Evolutionary conservation across 2,113 vertebrate species (phyloP), one percentile per base, ranked within the genome.

Genomic region (Megaceryle maxima): DNA sequence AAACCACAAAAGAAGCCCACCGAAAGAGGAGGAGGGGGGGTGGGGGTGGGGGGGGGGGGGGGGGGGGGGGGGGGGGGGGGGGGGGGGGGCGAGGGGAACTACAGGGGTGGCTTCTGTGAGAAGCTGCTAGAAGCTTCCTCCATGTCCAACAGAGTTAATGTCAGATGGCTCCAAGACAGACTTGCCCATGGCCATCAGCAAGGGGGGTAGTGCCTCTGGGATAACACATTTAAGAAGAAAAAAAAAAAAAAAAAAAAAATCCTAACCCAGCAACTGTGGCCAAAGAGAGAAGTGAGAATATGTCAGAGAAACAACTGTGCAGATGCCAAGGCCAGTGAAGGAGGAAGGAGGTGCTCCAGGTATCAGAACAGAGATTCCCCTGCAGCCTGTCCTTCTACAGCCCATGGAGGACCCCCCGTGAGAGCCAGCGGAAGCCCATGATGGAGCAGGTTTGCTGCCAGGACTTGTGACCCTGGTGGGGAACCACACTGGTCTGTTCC

Each of bases 121-220:
- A 46, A 46, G 46, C 18, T 46, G 20, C 33, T 21, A 35, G 57
- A 60, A 60, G 57, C 12, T 25, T 69, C 19, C 46, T 46, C 46
- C 10, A 2, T 2, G 24, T 41, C 37, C 3, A 12, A 39, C 12
- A 64, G 28, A 39, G 44, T 33, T 46, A 66, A 19, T 31, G 39
- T 16, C 57, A 87, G 50, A 22, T 9, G 4, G 64, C 14, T 46
- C 14, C 57, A 88, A 26, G 46, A 66, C 0, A 3, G 20, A 64
- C 48, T 22, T 5, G 19, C 33, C 13, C 4, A 59, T 75, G 62
- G n/a, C 35, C 69, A 25, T 4, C 55, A 80, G 62, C 8, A 6
- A 25, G 0, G 5, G 24, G 14, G 75, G 0, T 1, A 53, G 55
- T 13, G 9, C 20, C 50, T 55, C 56, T 70, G 70, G 15, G 16